Base-by-base conservation (phyloP, 2,797 vertebrate genomes). In the Tympanoctomys barrerae region DNA sequence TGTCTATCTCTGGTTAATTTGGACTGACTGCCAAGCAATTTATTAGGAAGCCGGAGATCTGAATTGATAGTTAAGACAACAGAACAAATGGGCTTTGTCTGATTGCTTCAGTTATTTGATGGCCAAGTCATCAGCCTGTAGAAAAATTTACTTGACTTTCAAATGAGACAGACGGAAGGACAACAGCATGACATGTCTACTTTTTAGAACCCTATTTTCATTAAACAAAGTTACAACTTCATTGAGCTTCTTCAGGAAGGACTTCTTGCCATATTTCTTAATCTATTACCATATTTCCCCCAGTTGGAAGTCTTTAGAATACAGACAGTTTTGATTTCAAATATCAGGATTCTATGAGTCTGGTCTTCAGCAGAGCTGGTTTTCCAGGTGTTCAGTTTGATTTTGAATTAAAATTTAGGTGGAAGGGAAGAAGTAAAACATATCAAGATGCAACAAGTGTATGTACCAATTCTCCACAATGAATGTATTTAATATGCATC, bases 21-120 rank as follows among this genome's bases (percentile, higher is more conserved):
- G 49, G 75, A 94, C 22, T 82, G 68, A 80, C 36, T 75, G 39
- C 84, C 70, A 87, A 95, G 70, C 49, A 91, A 93, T 86, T 95
- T 88, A 95, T 86, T 83, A 96, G 95, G 87, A 91, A 90, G 80
- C 84, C 52, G 73, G 85, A 75, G 61, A 89, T 87, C 80, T 52
- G 79, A 90, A 93, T 10, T 85, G 82, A 96, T 84, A 46, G 54
- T 54, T 61, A 81, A 91, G 93, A 96, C n/a, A 70, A 95, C 26
- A 93, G 39, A 90, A 96, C 22, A 93, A 87, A 91, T 86, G 78
- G 39, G 59, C 42, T 95, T 95, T 88, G 61, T 92, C 91, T 88
- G 87, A 86, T 57, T 80, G 70, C 81, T 59, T 96, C 73, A 54
- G 59, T 86, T 79, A 88, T 78, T 62, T 83, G 57, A 66, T 89